Conservation (phyloP, 1,140 invertebrate species). For the Vollenhovia emeryi region DNA sequence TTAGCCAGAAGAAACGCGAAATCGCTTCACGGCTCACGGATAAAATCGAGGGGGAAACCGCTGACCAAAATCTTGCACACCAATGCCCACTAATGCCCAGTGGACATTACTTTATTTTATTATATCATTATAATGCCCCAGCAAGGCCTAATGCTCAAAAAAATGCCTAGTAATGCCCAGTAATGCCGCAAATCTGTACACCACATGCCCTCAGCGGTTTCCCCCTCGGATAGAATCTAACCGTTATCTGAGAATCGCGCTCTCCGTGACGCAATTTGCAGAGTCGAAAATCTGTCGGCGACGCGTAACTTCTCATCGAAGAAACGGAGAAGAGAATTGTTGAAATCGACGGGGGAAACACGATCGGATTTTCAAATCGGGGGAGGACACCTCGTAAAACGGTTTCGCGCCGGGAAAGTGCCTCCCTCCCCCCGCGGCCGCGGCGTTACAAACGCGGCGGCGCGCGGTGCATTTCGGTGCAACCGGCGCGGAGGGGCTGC, state of each 20-base stretch:
- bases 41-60: too few relatives aligned
- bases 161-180: too few relatives aligned
- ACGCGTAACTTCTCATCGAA: background rate
- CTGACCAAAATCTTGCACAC: too few relatives aligned
- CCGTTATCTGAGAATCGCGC: background rate
- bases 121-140: too few relatives aligned
- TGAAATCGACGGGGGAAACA: background rate
- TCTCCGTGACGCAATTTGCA: background rate
- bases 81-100: too few relatives aligned
- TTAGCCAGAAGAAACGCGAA: too few relatives aligned
- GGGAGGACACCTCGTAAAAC: background rate
- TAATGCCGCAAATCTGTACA: too few relatives aligned
- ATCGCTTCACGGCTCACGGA: too few relatives aligned
- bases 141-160: too few relatives aligned
- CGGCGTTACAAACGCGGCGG: background rate
- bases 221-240: background rate
- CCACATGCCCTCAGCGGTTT: too few relatives aligned
- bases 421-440: background rate
- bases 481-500: constrained; percentile 60
- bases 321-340: background rate
- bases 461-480: constrained; percentile 63
- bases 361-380: background rate
- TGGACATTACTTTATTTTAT: too few relatives aligned
- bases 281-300: background rate
- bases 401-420: background rate